Evolutionary conservation across 2,888 invertebrate genomes (phyloP).

Genomic region (Conomelus anceps): DNA sequence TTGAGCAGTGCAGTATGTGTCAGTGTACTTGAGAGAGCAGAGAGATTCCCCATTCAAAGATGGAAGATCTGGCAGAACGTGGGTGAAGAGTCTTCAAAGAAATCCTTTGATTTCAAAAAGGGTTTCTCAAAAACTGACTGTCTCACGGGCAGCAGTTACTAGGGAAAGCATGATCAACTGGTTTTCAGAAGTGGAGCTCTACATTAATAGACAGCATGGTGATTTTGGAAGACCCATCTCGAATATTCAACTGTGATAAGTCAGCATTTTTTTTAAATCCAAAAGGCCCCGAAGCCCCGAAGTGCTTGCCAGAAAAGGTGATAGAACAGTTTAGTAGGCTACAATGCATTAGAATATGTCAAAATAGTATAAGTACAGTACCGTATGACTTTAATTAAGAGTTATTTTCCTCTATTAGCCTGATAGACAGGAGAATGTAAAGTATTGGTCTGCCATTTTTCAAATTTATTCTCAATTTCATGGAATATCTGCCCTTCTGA

Average conservation of each 20-base stretch:
- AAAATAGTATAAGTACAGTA: too few relatives aligned
- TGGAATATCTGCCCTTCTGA: too few relatives aligned
- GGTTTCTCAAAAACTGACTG: not conserved
- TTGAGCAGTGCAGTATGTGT: not conserved
- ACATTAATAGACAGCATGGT: conserved; percentile 18
- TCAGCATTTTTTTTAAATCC: conserved; percentile 27
- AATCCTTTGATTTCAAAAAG: not conserved
- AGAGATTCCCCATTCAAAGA: conserved; percentile 7
- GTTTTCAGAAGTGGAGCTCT: not conserved
- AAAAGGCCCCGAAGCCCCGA: conserved; percentile 27
- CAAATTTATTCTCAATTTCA: too few relatives aligned
- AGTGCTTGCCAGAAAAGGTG: conserved; percentile 32
- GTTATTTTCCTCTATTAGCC: too few relatives aligned
- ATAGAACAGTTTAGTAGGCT: conserved; percentile 35
- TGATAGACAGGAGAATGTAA: too few relatives aligned
- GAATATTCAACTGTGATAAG: too few relatives aligned
- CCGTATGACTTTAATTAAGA: too few relatives aligned
- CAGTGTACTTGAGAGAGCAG: not conserved
- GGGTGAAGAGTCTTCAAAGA: conserved; percentile 5
- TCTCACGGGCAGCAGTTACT: not conserved
- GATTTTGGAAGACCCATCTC: conserved; percentile 11
- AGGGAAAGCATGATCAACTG: not conserved
- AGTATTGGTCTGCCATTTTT: too few relatives aligned
- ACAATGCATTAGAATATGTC: too few relatives aligned
- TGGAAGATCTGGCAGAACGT: conserved; percentile 11